Conservation (phyloP, 2,113 vertebrate genomes). For the Pongo pygmaeus region DNA sequence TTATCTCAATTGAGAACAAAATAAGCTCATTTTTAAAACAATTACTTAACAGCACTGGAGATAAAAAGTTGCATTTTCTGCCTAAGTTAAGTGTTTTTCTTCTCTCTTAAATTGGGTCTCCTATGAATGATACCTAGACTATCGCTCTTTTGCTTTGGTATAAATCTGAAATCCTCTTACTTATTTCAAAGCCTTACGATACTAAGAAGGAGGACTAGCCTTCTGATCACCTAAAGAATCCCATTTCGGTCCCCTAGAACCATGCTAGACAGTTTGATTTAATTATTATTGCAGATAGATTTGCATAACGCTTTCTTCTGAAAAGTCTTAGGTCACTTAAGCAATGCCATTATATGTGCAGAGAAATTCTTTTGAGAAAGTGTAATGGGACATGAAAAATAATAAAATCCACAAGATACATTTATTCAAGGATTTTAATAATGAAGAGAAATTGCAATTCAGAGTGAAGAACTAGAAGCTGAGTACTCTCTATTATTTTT, state of each 20-base stretch:
- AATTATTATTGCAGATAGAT: slow-evolving; percentile 56
- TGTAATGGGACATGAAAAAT: slow-evolving; percentile 71
- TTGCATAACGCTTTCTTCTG: slow-evolving; percentile 61
- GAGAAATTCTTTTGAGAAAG: slow-evolving; percentile 66
- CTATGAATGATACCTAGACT: slow-evolving; percentile 51
- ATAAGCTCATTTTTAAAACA: slow-evolving; percentile 71
- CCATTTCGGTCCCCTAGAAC: background rate
- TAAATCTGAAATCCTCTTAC: slow-evolving; percentile 50
- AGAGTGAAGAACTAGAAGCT: slow-evolving; percentile 24
- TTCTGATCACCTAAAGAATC: background rate
- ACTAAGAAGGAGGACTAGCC: background rate
- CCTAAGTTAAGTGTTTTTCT: slow-evolving; percentile 50
- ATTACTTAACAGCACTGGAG: slow-evolving; percentile 37
- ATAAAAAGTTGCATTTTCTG: slow-evolving; percentile 52
- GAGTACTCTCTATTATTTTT: slow-evolving; percentile 31
- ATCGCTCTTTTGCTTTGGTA: background rate
- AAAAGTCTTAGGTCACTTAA: slow-evolving; percentile 62
- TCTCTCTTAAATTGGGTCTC: slow-evolving; percentile 32
- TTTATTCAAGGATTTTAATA: slow-evolving; percentile 71
- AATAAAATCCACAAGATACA: slow-evolving; percentile 70
- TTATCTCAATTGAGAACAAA: slow-evolving; percentile 58
- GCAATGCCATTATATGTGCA: slow-evolving; percentile 57
- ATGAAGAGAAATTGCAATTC: slow-evolving; percentile 67
- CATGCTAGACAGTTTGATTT: slow-evolving; percentile 44
- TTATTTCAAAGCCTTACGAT: slow-evolving; percentile 14